These are phyloP conservation scores for Pseudomugil tenellus DNA, from an alignment of 2,797 vertebrate genomes.

Conservation along the genomic window DNA sequence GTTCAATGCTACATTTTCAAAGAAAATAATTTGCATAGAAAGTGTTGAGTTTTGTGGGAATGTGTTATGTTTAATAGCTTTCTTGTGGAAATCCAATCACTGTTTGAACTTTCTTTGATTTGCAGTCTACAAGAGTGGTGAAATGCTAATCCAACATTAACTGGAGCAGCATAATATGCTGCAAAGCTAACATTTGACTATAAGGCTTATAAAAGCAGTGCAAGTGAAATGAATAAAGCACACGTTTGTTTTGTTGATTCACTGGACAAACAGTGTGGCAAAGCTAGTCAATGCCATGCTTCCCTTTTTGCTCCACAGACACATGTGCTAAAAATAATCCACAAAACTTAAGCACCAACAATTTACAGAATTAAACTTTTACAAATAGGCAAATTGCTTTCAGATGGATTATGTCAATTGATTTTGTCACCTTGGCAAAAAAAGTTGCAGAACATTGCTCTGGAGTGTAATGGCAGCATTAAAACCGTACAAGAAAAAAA, in stretches of 20 bases:
- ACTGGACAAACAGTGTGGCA: not conserved
- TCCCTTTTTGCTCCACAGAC: not conserved
- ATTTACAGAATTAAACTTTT: not conserved
- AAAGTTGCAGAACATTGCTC: too few species aligned
- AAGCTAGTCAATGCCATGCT: not conserved
- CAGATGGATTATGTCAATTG: too few species aligned
- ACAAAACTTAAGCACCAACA: not conserved
- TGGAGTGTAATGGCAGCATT: too few species aligned
- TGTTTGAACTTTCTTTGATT: not conserved
- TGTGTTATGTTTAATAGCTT: not conserved
- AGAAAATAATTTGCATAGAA: not conserved
- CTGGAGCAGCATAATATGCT: not conserved
- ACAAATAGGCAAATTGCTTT: not conserved
- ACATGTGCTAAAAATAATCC: not conserved
- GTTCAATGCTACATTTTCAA: not conserved
- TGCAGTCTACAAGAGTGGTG: not conserved
- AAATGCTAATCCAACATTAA: constrained; percentile 1
- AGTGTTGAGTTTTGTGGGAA: not conserved
- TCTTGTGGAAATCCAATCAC: not conserved
- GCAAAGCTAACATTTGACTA: not conserved
- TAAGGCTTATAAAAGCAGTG: not conserved
- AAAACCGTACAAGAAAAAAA: too few species aligned
- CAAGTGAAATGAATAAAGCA: not conserved
- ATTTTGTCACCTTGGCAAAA: too few species aligned
- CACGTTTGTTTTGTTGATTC: not conserved